Conservation (phyloP, 2,113 vertebrate species). For the Melanocharis versteri region DNA sequence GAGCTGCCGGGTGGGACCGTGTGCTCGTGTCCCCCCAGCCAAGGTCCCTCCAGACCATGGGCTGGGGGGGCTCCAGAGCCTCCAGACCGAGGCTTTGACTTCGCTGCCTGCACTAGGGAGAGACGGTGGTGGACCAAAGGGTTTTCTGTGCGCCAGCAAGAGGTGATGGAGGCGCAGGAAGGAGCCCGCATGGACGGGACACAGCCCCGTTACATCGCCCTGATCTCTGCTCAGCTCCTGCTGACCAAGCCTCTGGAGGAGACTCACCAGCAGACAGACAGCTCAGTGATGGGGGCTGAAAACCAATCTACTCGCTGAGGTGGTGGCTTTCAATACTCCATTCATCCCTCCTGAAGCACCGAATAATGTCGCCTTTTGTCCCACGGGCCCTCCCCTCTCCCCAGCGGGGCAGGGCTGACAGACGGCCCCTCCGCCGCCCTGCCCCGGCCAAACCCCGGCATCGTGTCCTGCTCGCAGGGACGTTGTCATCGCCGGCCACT, state of each 20-base stretch:
- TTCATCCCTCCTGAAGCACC: slow-evolving; percentile 82
- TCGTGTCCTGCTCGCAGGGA: not conserved
- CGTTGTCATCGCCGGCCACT: not conserved
- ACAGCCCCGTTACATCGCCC: not conserved
- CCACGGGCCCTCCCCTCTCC: slow-evolving; percentile 69
- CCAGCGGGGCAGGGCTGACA: slow-evolving; percentile 79
- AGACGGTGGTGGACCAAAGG: not conserved
- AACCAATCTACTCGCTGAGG: slow-evolving; percentile 82
- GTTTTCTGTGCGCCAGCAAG: not conserved
- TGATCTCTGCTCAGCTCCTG: not conserved
- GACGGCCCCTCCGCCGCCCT: slow-evolving; percentile 39
- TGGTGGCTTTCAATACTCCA: slow-evolving; percentile 86
- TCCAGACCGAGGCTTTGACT: not conserved
- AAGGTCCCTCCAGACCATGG: not conserved
- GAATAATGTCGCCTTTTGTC: slow-evolving; percentile 96
- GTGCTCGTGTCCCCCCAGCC: not conserved
- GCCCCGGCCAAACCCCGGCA: not conserved
- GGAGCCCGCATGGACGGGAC: accelerated
- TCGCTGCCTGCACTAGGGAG: not conserved
- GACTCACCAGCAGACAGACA: slow-evolving; percentile 68
- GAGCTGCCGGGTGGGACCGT: not conserved
- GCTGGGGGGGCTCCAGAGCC: not conserved
- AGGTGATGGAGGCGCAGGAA: not conserved
- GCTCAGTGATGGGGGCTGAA: slow-evolving; percentile 77
- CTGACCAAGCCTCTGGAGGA: not conserved